Evolutionary conservation across 1,140 invertebrate genomes (phyloP), one percentile per base, ranked within the genome.

Genomic region (Pseudomyrmex sp.): DNA sequence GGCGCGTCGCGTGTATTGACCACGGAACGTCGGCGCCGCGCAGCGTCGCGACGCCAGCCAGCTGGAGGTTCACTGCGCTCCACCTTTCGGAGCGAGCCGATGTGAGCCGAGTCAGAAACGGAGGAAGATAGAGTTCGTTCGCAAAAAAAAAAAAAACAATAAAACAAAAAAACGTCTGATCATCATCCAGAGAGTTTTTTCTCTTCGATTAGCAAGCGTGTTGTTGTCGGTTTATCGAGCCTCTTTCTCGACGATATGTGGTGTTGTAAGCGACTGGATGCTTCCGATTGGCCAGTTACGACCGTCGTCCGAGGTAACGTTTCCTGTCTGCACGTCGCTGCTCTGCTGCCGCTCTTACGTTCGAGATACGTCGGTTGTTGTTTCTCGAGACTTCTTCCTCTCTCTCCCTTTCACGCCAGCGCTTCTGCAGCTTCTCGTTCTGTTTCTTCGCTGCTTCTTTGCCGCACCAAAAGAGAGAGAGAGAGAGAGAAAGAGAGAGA

Each of bases 261-360:
- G 92, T 92, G 91, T 87, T 92, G 91, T 83, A 91, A 91, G 83
- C 91, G 85, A 75, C 86, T 90, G 66, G 87, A 90, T 83, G 65
- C 82, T 48, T 91, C 91, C 65, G 89, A 91, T 85, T 91, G 91
- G 90, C 90, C 91, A 50, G 86, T 92, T 80, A 91, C 90, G 52
- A 90, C 89, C 85, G 73, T 92, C 61, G 73, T 91, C 52, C 86
- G 90, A 91, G 92, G 91, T 92, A 92, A 91, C 58, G 66, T 66
- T 88, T 75, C 79, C 79, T 79, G 74, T 85, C 83, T 89, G 86
- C 86, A 88, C 86, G 56, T 84, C 73, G 82, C 72, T 72, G 63
- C 68, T 61, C 54, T 62, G 79, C 65, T 68, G 74, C 70, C 54
- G 74, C 52, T 82, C 82, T 87, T 69, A 72, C 76, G 54, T 72